These are phyloP conservation scores for Caenorhabditis elegans DNA, from an alignment of 1,140 invertebrate genomes.

Conservation along the genomic window WBcel235 BX284604.4:8638501-8639000, in stretches of 20 bases:
- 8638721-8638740: neutral
- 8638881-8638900: neutral
- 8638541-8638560: conserved; percentile 2
- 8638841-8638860: neutral
- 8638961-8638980: no score
- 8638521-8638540: neutral
- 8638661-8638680: no score
- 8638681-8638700: neutral
- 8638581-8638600: neutral
- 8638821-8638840: neutral
- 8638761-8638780: neutral
- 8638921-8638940: no score
- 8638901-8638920: neutral
- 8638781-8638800: neutral
- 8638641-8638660: neutral
- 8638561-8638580: neutral
- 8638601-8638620: conserved; percentile 14
- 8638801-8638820: neutral
- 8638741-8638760: neutral
- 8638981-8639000: no score
- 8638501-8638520: conserved; percentile 3
- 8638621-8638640: no score
- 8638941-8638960: no score
- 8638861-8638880: neutral
- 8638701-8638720: neutral